Base-by-base conservation (phyloP, 92 coral and sea anemone species). In the Blastomussa wellsi region DNA sequence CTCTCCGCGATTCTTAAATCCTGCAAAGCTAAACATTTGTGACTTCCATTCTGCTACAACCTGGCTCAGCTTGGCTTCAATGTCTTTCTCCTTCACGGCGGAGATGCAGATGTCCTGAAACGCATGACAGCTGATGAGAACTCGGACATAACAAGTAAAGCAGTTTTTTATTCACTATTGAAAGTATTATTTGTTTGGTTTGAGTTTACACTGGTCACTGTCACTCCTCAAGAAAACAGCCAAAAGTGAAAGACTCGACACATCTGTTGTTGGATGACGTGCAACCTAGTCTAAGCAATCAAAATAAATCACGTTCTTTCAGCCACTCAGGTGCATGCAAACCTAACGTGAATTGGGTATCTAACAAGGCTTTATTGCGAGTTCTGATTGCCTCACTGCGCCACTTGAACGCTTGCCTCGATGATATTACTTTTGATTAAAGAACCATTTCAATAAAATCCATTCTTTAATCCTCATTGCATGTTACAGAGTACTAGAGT, bases 81-180 rank as follows among this genome's bases (percentile, higher is more conserved):
- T 94, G 85, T 94, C 98, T 84, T 94, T 94, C 88, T 94, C 98
- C 89, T 94, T 94, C 70, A 94, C 98, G 7, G 98, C 98, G 10
- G 98, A 94, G 90, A 94, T 94, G 82, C 95, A 94, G 52, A 94
- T 94, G 80, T 94, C 98, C 98, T 94, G 31, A n/a, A 51, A 35
- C 14, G 32, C 0, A 29, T n/a, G 31, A 72, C 13, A 49, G 29
- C 17, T 13, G 5, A 2, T n/a, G 35, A 48, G 74, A 69, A 35
- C 47, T 20, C 11, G 37, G 22, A 70, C 48, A 17, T 48, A 7
- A 70, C 0, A 5, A 0, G 65, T 57, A 24, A 57, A 57, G 29
- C 65, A 57, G 65, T 57, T 24, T 22, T 57, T 24, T 3, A 55
- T 20, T 19, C 28, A 55, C 10, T 2, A 20, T 55, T 0, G 2